Base-by-base conservation (phyloP, 2,888 invertebrate genomes). In the Brachyopa scutellaris region DNA sequence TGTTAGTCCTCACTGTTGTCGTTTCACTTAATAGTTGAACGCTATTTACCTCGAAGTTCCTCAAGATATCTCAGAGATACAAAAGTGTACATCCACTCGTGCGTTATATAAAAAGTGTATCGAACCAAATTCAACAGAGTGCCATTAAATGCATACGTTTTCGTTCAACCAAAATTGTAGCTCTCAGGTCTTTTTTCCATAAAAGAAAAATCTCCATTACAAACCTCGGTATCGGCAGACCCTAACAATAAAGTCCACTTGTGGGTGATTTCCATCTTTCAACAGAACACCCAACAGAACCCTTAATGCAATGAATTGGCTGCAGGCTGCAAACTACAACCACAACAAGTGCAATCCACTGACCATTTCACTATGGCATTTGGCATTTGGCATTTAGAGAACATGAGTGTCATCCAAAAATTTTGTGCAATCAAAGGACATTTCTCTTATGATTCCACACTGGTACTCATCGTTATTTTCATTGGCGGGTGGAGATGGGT, bases 371-470 rank as follows among this genome's bases (percentile, higher is more conserved):
- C 26, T 47, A 8, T 47, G 33, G 7, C 6, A 23, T 9, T n/a
- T 8, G 3, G 7, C n/a, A 21, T 19, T n/a, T 1, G n/a, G 1
- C 8, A 21, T 49, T 29, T 53, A 36, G 31, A 40, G 61, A 36
- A 42, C 49, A 55, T 53, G 17, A 62, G 47, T 36, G 59, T 59
- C 53, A 61, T 61, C 42, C 26, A 38, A 74, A 79, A 67, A 57
- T n/a, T n/a, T 53, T 55, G 36, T 76, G 61, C 76, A 76, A 64
- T 76, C 76, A 76, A 42, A 69, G 76, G 61, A 79, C 79, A 76
- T 64, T 76, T 69, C 76, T 64, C 62, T 76, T 76, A 57, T 76
- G 69, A 69, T 74, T 80, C 67, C 57, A 49, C 62, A 69, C 69
- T 69, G 62, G 62, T 49, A 69, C 55, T 69, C 69, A 36, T 80